Evolutionary conservation across 2,888 invertebrate genomes (phyloP), one percentile per base, ranked within the genome.

Genomic region (Drosophila falleni): DNA sequence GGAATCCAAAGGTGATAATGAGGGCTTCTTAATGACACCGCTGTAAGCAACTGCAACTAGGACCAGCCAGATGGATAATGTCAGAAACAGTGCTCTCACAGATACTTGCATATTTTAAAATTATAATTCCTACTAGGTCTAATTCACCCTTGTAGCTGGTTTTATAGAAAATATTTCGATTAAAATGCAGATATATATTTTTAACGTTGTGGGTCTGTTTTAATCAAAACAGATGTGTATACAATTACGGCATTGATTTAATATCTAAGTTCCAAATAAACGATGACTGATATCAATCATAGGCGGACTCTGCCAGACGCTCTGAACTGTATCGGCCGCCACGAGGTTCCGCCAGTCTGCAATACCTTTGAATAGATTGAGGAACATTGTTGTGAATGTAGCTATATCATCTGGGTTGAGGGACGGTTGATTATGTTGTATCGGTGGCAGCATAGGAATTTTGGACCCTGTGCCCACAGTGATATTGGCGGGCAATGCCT

Each of bases 251-350:
- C 6, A 15, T 16, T 47, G 11, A 19, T 19, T n/a, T 13, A 11
- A 37, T 13, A 23, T 11, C 35, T 80, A 78, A 29, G 53, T 70
- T 42, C 70, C 66, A 54, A 85, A 89, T 5, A 85, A 58, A 2
- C 89, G 81, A 58, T 78, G 87, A 10, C 84, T 86, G 16, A 76
- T 78, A 54, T 83, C 76, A 4, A 68, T 47, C 39, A 87, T 65
- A 0, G 89, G 77, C 10, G 87, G 85, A 71, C 85, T 87, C 49
- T 87, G 81, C 87, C 81, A 89, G 41, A 87, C 80, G 56, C 80
- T 87, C 59, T 86, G 79, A 0, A 89, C 84, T 0, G 87, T 69
- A 29, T 86, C 85, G 46, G 67, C 66, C 10, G 87, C 85, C 33
- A 86, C 74, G 23, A 72, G 13, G 42, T 89, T 89, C 5, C 87